Base-by-base conservation (phyloP, 2,888 invertebrate species). In the Agrochola litura region DNA sequence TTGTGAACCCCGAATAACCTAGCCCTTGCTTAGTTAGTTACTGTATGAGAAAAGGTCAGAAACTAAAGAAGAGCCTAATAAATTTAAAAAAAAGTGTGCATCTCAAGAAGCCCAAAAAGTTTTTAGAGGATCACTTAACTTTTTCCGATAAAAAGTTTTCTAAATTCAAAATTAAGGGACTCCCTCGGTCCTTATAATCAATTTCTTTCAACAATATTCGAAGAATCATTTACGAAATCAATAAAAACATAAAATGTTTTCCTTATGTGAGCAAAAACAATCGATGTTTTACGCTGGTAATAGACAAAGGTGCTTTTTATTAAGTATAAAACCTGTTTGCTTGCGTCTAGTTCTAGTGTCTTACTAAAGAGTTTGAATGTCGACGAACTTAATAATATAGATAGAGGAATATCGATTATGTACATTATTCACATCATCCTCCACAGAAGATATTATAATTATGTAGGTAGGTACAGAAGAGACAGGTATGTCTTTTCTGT, bases 321-420 rank as follows among this genome's bases (percentile, higher is more conserved):
- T 58, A n/a, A n/a, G n/a, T n/a, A 14, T 19, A 30, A 64, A 82
- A 82, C 82, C 82, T 46, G 82, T 82, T 67, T 70, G 66, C 56
- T 75, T 63, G 60, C 66, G 74, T 85, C 69, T 69, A 67, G 58
- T 75, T 85, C 69, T 69, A 67, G 58, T 75, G 10, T 60, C 16
- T 30, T 60, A 37, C 60, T 41, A 70, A 58, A 74, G 37, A 63
- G 43, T 79, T 67, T 73, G 19, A 46, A 66, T 74, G 46, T 70
- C 61, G 65, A 43, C 30, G 58, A 84, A 72, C 52, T n/a, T 58
- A 64, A 46, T 30, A 14, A 46, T 41, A 10, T 30, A 16, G 14
- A 10, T 30, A 16, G 14, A 46, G 49, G 25, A 22, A 14, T 56
- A 61, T 61, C 10, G 49, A 30, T 65, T 65, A 49, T 25, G 37